A percentile compares a stretch with the other conserved stretches of the same genome.
Evolutionary conservation across 2,797 vertebrate genomes (phyloP).

Genomic region (Esox lucius): DNA sequence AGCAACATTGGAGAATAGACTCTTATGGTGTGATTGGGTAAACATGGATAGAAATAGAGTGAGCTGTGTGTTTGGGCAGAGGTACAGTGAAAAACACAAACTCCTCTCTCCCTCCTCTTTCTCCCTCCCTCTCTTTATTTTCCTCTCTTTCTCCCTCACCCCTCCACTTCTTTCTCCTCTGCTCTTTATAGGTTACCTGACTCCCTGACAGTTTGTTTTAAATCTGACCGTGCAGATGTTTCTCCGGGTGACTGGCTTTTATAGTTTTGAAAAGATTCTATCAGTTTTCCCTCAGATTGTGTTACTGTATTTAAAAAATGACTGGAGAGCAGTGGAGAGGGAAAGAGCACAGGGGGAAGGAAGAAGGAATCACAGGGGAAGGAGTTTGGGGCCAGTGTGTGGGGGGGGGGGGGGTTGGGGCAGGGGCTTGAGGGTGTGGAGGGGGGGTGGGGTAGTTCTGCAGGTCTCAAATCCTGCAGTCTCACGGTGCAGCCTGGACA

Average conservation of each 20-base stretch:
- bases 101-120: conserved; percentile 12
- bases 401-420: background rate
- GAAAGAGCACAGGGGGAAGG: conserved; percentile 7
- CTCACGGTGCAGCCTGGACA: conserved; percentile 72
- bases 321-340: conserved; percentile 49
- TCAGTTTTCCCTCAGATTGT: conserved; percentile 97
- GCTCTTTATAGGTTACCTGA: conserved; percentile 92
- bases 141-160: conserved; percentile 44
- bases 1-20: conserved; percentile 5
- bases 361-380: conserved; percentile 27
- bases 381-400: conserved; percentile 17
- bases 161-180: conserved; percentile 22
- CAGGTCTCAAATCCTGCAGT: conserved; percentile 82
- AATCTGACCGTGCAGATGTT: conserved; percentile 97
- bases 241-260: conserved; percentile 97
- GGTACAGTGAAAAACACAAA: conserved; percentile 14
- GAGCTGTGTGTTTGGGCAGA: background rate
- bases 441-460: conserved; percentile 35
- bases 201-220: conserved; percentile 97
- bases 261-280: conserved; percentile 99
- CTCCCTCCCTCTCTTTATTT: conserved; percentile 24
- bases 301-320: conserved; percentile 94
- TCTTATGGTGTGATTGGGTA: conserved; percentile 1
- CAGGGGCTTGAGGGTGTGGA: conserved; percentile 54
- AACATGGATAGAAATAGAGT: conserved; percentile 10